Evolutionary conservation across 2,113 vertebrate species (phyloP).

Genomic region (Isichthys henryi): DNA sequence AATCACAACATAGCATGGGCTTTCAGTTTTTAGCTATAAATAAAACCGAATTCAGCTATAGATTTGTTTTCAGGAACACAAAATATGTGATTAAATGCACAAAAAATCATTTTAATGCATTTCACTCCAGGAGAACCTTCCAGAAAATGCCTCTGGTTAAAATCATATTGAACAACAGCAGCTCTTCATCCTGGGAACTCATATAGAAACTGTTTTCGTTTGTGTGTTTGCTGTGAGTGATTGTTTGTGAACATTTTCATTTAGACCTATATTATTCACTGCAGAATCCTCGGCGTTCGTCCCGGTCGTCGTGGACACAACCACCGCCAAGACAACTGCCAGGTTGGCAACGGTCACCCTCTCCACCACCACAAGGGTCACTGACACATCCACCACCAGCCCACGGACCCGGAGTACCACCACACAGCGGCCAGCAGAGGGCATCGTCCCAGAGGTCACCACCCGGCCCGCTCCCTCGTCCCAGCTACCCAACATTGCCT

Average conservation of each 20-base stretch:
- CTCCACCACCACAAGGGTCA: constrained; percentile 52
- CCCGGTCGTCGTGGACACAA: constrained; percentile 69
- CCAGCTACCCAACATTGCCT: constrained; percentile 68
- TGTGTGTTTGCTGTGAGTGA: not conserved
- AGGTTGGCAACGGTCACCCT: constrained; percentile 43
- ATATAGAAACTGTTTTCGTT: not conserved
- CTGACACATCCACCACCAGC: constrained; percentile 48
- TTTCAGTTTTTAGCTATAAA: constrained; percentile 7
- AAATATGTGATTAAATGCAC: constrained; percentile 1
- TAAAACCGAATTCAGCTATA: not conserved
- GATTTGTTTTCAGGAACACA: not conserved
- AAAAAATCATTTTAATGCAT: not conserved
- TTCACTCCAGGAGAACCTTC: not conserved
- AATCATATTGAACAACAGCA: not conserved
- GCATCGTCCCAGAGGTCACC: constrained; percentile 46
- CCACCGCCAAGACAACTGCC: constrained; percentile 55
- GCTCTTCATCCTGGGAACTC: not conserved
- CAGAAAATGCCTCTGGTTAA: not conserved
- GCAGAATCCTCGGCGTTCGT: constrained; percentile 74
- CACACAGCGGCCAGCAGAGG: constrained; percentile 49
- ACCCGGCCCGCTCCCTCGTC: constrained; percentile 62
- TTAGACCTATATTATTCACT: constrained; percentile 16
- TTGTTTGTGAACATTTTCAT: not conserved
- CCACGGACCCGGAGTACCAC: constrained; percentile 62
- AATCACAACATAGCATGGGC: not conserved